Base-by-base conservation (phyloP, 2,888 invertebrate species). In the Lepidonotus clava region DNA sequence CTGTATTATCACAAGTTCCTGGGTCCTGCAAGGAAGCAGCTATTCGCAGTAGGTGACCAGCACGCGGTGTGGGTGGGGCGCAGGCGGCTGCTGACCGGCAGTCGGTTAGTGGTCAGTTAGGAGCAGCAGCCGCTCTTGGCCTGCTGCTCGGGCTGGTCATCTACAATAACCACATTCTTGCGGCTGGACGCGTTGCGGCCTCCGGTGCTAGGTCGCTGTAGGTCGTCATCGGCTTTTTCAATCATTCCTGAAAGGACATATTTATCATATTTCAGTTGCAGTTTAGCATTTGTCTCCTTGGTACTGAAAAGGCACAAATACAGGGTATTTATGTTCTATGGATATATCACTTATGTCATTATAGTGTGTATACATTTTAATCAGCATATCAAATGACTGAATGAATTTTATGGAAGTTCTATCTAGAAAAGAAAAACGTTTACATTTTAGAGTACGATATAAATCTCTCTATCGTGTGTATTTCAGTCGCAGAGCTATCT, bases 81-180 rank as follows among this genome's bases (percentile, higher is more conserved):
- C 66, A 5, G 66, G 28, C 1, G 38, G 71, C 36, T 21, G n/a
- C n/a, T n/a, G n/a, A n/a, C n/a, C n/a, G n/a, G n/a, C n/a, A n/a
- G n/a, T n/a, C n/a, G n/a, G n/a, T n/a, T n/a, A n/a, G n/a, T n/a
- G n/a, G n/a, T 18, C 34, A 34, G 41, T 80, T 80, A 80, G 32
- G 80, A 80, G 51, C 86, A 86, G 61, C 86, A 86, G 32, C 86
- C 86, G 46, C 66, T n/a, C 21, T 80, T 53, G 21, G 32, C 34
- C 40, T 11, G 86, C 36, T 77, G 77, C 24, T 76, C 77, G 5
- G 77, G 53, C 36, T 86, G 76, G 34, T 86, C 86, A 38, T 86
- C 86, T 24, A 86, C 86, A 36, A 86, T 86, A 21, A 86, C 86
- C 8, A 86, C 86, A 56, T 86, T 86, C 51, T 80, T 86, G 40